A percentile compares a stretch with the other conserved stretches of the same genome.
These are phyloP conservation scores for Delia radicum DNA, from an alignment of 1,140 invertebrate species.

Conservation along the genomic window DNA sequence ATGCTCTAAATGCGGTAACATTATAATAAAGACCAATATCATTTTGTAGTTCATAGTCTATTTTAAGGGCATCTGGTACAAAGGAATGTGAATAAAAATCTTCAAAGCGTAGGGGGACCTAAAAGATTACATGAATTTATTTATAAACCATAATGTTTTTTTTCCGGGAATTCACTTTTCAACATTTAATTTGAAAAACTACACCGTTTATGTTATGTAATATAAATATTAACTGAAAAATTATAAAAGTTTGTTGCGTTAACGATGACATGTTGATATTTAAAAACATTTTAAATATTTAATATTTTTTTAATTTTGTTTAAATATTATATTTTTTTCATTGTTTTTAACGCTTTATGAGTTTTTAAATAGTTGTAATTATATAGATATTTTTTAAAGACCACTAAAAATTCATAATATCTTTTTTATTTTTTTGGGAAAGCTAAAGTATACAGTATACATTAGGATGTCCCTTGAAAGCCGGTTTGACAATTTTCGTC, in stretches of 20 bases:
- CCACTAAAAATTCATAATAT: no score
- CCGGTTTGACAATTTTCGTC: no score
- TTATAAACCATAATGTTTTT: neutral
- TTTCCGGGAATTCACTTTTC: neutral
- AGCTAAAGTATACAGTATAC: no score
- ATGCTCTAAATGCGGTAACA: slow-evolving; percentile 13
- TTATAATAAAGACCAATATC: slow-evolving; percentile 25
- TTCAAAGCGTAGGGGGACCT: slow-evolving; percentile 13
- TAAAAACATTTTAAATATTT: no score
- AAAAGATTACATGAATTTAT: neutral
- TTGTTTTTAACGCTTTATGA: no score
- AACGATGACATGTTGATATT: no score
- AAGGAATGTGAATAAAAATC: slow-evolving; percentile 29
- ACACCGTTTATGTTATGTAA: neutral
- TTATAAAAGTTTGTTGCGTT: neutral
- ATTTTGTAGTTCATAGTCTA: slow-evolving; percentile 18
- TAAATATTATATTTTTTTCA: no score
- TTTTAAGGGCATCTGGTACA: slow-evolving; percentile 24
- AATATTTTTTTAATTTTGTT: no score
- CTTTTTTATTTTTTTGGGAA: no score
- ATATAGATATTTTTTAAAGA: no score
- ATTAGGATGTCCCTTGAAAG: no score
- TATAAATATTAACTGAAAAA: neutral
- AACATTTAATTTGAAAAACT: neutral
- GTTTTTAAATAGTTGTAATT: no score